Conservation (phyloP, 2,797 vertebrate species). For the Chanos chanos region DNA sequence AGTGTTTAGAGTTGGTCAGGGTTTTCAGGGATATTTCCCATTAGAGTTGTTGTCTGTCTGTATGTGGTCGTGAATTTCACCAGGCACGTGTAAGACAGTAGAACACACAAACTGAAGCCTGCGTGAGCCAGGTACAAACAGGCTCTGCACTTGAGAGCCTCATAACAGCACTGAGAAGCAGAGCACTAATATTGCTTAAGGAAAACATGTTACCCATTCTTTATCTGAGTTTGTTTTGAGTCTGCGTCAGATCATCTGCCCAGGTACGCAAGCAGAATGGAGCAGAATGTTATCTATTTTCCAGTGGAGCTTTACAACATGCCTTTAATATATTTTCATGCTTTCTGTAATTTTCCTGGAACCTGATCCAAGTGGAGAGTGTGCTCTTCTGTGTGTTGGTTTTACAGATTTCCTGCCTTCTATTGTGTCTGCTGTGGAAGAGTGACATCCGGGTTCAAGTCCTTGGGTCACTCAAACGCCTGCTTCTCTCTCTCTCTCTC, state of each 20-base stretch:
- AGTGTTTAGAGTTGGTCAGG: background rate
- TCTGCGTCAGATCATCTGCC: slow-evolving; percentile 50
- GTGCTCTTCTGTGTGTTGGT: slow-evolving; percentile 48
- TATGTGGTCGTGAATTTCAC: slow-evolving; percentile 13
- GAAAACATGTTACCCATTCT: slow-evolving; percentile 3
- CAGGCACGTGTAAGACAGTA: slow-evolving; percentile 4
- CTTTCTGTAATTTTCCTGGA: slow-evolving; percentile 61
- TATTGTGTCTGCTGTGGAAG: slow-evolving; percentile 67
- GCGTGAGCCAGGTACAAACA: slow-evolving; percentile 26
- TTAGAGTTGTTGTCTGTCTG: background rate
- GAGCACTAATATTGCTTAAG: slow-evolving; percentile 34
- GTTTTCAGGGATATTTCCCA: slow-evolving; percentile 19
- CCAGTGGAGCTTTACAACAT: slow-evolving; percentile 68
- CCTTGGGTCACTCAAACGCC: slow-evolving; percentile 40
- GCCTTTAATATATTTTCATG: slow-evolving; percentile 68
- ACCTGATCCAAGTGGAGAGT: slow-evolving; percentile 48
- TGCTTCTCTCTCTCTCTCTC: slow-evolving; percentile 29
- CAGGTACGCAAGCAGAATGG: slow-evolving; percentile 54
- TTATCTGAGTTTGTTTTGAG: background rate
- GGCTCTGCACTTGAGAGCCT: slow-evolving; percentile 40
- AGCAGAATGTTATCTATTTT: slow-evolving; percentile 63
- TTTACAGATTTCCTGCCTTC: slow-evolving; percentile 71
- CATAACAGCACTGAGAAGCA: slow-evolving; percentile 39
- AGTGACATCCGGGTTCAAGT: slow-evolving; percentile 59
- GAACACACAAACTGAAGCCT: slow-evolving; percentile 5